phyloP scores from a whole-genome alignment of 2,888 invertebrate genomes.

The Drosophila crucigera region DNA sequence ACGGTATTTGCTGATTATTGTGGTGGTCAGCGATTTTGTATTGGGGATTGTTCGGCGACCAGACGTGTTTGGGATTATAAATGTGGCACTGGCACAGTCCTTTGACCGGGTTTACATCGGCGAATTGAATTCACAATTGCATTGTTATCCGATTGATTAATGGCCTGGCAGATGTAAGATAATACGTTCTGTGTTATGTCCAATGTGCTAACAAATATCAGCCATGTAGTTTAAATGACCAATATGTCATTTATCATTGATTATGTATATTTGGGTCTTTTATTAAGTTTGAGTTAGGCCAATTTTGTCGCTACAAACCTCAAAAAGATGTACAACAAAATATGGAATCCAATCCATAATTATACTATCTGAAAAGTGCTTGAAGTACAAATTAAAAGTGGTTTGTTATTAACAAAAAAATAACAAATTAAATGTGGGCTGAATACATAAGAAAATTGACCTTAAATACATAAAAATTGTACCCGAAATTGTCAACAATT shows the following conservation, averaged over 20 bases:
- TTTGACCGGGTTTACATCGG: conserved; percentile 12
- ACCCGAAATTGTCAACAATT: not conserved
- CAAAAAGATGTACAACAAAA: not conserved
- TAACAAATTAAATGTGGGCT: not conserved
- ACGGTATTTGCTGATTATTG: conserved; percentile 34
- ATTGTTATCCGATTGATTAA: conserved; percentile 50
- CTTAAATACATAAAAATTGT: not conserved
- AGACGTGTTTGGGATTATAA: conserved; percentile 34
- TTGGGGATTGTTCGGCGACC: conserved; percentile 9
- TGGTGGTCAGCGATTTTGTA: conserved; percentile 54
- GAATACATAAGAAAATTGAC: not conserved
- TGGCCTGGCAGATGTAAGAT: conserved; percentile 29
- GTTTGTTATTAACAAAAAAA: not conserved
- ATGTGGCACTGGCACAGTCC: conserved; percentile 11
- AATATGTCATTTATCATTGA: conserved; percentile 1
- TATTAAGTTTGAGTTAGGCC: not conserved
- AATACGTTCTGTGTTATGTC: conserved; percentile 1
- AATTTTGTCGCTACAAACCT: not conserved
- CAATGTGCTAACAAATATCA: conserved; percentile 8
- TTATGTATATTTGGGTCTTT: not conserved
- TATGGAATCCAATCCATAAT: not conserved
- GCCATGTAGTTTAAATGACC: not conserved
- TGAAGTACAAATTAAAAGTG: not conserved
- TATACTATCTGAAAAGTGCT: not conserved
- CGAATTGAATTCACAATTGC: conserved; percentile 45